Base-by-base conservation (phyloP, 2,113 vertebrate species). In the Jaculus jaculus region DNA sequence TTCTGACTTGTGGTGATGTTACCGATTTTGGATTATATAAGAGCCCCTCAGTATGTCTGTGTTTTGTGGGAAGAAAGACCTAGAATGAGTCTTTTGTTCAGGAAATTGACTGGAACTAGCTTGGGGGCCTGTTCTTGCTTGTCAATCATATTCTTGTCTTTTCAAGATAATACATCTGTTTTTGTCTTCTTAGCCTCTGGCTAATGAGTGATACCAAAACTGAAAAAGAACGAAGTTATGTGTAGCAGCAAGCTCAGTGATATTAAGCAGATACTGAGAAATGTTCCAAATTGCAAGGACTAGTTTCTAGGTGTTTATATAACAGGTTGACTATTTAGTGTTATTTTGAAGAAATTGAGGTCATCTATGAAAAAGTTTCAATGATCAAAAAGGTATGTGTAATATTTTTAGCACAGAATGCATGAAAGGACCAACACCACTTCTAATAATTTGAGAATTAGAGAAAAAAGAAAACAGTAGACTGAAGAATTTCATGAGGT, bases 91-190 rank as follows among this genome's bases (percentile, higher is more conserved):
- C 20, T 84, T 93, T 94, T 92, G 69, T 94, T 94, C 60, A 74
- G 42, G 32, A 82, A 93, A 92, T 78, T 93, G 88, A 90, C 47
- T 93, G 69, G 20, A 92, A 93, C 34, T 96, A 88, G 94, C 94
- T 96, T 60, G 42, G 79, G 86, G 92, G 87, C 68, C 82, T 75
- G 34, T 79, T 92, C 85, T 88, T 85, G 60, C 82, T 89, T 96
- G 94, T 88, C 96, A 95, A 5, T 93, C 90, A 66, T 47, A 24
- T 65, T 95, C 30, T 93, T 95, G 73, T 68, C 58, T 95, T 94
- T 97, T 93, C 72, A 71, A 94, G 92, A 93, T 60, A 93, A 75
- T 85, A 69, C 78, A 93, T 91, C 84, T 95, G 82, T 63, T 93
- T 91, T 92, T 85, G 23, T 42, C 20, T 92, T 83, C 84, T 74